Conservation (phyloP, 2,797 vertebrate genomes). For the Aeoliscus strigatus region DNA sequence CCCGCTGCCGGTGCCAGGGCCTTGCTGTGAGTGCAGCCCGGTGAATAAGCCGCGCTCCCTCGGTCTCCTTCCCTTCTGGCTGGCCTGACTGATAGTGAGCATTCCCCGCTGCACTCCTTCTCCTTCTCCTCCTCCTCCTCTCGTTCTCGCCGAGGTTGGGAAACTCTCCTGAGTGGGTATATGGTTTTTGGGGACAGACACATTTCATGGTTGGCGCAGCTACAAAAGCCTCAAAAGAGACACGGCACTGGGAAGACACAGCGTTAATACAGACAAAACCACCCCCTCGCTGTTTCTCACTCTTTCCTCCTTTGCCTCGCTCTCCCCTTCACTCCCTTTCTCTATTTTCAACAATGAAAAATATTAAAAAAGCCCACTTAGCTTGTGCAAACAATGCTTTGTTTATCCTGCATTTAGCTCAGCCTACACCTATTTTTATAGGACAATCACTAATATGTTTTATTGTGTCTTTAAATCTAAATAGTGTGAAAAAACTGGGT, state of each 20-base stretch:
- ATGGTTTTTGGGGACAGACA: conserved; percentile 68
- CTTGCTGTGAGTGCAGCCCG: conserved; percentile 60
- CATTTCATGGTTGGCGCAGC: conserved; percentile 69
- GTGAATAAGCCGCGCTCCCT: conserved; percentile 62
- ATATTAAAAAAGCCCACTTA: conserved; percentile 39
- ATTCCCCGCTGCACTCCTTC: conserved; percentile 44
- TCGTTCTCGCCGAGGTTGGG: conserved; percentile 56
- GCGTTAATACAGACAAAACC: conserved; percentile 69
- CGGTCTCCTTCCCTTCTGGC: conserved; percentile 52
- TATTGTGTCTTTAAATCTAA: conserved; percentile 55
- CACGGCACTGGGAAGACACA: conserved; percentile 68
- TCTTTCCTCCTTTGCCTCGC: conserved; percentile 34
- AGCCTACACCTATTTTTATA: conserved; percentile 52
- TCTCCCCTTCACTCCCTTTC: conserved; percentile 9
- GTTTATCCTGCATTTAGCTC: conserved; percentile 34
- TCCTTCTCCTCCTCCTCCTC: conserved; percentile 39
- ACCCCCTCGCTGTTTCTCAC: conserved; percentile 52
- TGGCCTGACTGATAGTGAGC: conserved; percentile 50
- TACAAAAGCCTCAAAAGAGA: conserved; percentile 71
- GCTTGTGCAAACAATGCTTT: conserved; percentile 36
- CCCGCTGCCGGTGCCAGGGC: conserved; percentile 54
- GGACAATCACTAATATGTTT: conserved; percentile 50
- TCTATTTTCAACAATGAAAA: conserved; percentile 42
- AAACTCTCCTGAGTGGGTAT: conserved; percentile 66
- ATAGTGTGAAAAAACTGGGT: conserved; percentile 34